Percentiles rank a stretch among this genome's conserved stretches.
Evolutionary conservation across 2,113 vertebrate species (phyloP).

Genomic region (Pseudolaguvia tuberculata): DNA sequence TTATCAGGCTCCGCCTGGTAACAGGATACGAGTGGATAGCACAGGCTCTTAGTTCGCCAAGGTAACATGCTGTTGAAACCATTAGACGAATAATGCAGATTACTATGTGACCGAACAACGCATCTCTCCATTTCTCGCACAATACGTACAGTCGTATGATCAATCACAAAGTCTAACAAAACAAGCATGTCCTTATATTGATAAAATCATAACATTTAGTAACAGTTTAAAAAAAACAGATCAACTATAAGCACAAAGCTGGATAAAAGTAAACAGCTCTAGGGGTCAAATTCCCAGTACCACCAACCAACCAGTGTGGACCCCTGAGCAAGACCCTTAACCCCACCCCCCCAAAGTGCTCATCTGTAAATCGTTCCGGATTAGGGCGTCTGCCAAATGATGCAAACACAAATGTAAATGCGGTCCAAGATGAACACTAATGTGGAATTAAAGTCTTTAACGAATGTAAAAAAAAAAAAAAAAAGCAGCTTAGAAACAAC

Average conservation of each 20-base stretch:
- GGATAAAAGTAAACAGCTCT: conserved; percentile 11
- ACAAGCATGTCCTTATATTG: neutral
- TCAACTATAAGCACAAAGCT: neutral
- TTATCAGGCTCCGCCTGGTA: conserved; percentile 34
- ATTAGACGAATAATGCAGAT: conserved; percentile 33
- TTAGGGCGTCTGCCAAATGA: no score
- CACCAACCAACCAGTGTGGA: no score
- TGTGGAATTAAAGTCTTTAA: neutral
- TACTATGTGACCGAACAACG: conserved; percentile 9
- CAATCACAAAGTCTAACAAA: neutral
- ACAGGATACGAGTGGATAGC: conserved; percentile 33
- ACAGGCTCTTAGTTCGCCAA: conserved; percentile 32
- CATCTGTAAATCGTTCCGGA: no score
- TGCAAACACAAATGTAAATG: no score
- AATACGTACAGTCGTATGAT: neutral
- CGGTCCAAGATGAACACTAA: neutral
- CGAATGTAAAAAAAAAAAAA: neutral
- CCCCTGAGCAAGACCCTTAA: no score
- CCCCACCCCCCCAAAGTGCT: no score
- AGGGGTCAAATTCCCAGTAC: no score
- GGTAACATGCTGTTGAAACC: conserved; percentile 40
- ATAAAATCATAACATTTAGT: neutral
- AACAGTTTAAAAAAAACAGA: neutral
- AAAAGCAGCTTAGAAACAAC: neutral
- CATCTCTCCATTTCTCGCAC: neutral